Conservation (phyloP, 2,113 vertebrate species). For the Notarius lentiginosus region DNA sequence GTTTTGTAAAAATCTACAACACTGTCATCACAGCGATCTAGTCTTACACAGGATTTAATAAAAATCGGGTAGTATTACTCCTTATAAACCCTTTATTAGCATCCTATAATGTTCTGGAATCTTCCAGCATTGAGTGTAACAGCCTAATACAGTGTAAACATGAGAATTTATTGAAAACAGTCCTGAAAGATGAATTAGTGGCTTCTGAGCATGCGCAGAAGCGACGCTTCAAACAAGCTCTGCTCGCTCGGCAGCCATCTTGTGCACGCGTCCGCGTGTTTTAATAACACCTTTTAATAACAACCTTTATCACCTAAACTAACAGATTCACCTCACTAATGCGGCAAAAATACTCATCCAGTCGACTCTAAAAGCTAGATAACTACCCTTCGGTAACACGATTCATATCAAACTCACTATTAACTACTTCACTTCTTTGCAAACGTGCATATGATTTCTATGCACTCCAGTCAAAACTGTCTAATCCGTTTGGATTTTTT, state of each 20-base stretch:
- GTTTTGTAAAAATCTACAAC: too few relatives aligned
- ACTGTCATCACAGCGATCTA: too few relatives aligned
- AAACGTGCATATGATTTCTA: not conserved
- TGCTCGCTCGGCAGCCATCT: not conserved
- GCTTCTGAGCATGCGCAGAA: not conserved
- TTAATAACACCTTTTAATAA: not conserved
- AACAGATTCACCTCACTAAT: not conserved
- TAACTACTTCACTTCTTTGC: not conserved
- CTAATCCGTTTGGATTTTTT: not conserved
- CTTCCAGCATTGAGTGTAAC: not conserved
- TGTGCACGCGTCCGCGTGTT: not conserved
- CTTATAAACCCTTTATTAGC: too few relatives aligned
- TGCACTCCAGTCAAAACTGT: too few relatives aligned
- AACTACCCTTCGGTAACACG: not conserved
- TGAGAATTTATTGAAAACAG: too few relatives aligned
- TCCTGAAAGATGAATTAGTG: not conserved
- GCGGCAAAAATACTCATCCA: not conserved
- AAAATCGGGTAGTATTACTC: too few relatives aligned
- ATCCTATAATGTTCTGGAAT: too few relatives aligned
- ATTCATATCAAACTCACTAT: not conserved
- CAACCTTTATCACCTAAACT: not conserved
- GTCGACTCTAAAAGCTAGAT: not conserved
- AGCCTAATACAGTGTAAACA: not conserved
- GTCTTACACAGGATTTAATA: too few relatives aligned
- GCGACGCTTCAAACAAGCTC: not conserved